Percentiles rank a stretch among this genome's conserved stretches.
These are phyloP conservation scores for Diaphora mendica DNA, from an alignment of 2,888 invertebrate species.

Conservation along the genomic window DNA sequence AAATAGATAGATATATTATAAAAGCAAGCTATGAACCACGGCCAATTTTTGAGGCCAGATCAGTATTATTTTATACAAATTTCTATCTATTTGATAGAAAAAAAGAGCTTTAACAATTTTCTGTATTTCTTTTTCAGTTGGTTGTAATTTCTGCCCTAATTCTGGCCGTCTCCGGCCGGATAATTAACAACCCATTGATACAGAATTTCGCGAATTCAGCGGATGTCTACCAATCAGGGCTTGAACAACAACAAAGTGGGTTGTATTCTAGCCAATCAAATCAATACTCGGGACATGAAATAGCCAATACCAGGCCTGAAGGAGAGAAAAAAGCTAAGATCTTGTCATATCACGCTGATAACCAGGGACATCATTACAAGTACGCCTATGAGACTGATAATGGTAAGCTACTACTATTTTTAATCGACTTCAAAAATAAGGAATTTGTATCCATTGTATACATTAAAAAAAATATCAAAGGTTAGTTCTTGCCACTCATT, in stretches of 20 bases:
- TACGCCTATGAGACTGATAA: slow-evolving; percentile 88
- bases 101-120: too few species aligned
- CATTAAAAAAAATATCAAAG: too few species aligned
- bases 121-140: slow-evolving; percentile 59
- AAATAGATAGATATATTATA: too few species aligned
- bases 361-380: slow-evolving; percentile 70
- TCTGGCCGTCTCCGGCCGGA: slow-evolving; percentile 65
- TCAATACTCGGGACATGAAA: slow-evolving; percentile 40
- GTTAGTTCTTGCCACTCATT: too few species aligned
- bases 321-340: slow-evolving; percentile 69
- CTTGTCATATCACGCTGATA: slow-evolving; percentile 63
- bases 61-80: too few species aligned
- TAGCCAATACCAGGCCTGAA: slow-evolving; percentile 37
- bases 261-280: slow-evolving; percentile 64
- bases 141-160: slow-evolving; percentile 64
- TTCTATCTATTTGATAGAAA: too few species aligned
- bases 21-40: neutral
- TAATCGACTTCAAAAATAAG: neutral
- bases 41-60: neutral
- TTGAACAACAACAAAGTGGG: slow-evolving; percentile 64
- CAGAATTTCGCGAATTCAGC: slow-evolving; percentile 60
- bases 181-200: slow-evolving; percentile 54
- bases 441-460: neutral
- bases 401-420: slow-evolving; percentile 66
- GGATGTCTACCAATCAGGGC: slow-evolving; percentile 67